Base-by-base conservation (phyloP, 2,113 vertebrate species). In the Eurypyga helias region DNA sequence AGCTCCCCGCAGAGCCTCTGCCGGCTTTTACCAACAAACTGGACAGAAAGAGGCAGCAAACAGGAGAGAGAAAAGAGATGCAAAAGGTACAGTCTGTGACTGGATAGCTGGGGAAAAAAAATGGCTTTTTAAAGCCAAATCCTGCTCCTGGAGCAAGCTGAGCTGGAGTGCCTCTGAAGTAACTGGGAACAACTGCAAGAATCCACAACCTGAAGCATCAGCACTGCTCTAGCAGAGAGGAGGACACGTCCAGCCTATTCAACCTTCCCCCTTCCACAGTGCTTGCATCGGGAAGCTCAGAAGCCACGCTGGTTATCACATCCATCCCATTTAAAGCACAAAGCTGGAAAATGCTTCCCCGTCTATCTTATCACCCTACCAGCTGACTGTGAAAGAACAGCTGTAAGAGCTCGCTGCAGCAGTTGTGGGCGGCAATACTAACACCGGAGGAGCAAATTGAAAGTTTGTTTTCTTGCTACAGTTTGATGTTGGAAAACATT, bases 401-500 rank as follows among this genome's bases (percentile, higher is more conserved):
- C 76, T 75, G 60, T n/a, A 87, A 54, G 82, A 94, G 33, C 55
- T 94, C 6, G 2, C 69, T 87, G 72, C 38, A 84, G 72, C 77
- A 87, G 60, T n/a, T 84, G 72, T 93, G 76, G 64, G 76, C 0
- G 2, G 60, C 5, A 5, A 57, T 33, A 83, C 64, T 81, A 90
- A 78, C 34, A 48, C 26, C 5, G 18, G 29, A 92, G 79, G 24
- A 93, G 71, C 46, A 87, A 95, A 90, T 7, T 3, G 0, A 91
- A 91, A 91, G 70, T 92, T 93, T 93, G 79, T 79, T 90, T 92
- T 65, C 77, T 82, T 82, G 65, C 38, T 71, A 11, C 16, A 78
- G 64, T 57, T 51, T 93, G 71, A 88, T 90, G 87, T 34, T 81
- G 85, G 72, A 75, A 84, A 90, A 93, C 57, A 19, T 7, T 54